Evolutionary conservation across 35 echinoderm and acorn worm species (phyloP).

Genomic region (Ophioderma brevispina): DNA sequence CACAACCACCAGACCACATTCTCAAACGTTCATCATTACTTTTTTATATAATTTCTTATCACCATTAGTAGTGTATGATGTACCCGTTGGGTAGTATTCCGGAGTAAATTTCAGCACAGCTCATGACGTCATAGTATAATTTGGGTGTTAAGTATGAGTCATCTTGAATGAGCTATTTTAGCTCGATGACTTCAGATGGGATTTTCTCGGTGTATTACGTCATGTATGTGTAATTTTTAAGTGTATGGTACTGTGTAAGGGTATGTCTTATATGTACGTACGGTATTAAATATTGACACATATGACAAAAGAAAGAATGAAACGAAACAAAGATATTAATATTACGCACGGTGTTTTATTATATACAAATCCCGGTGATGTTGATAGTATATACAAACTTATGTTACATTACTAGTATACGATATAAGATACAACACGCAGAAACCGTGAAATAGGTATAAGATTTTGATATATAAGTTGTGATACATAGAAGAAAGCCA

Average conservation of each 20-base stretch:
- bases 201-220: constrained; percentile 9
- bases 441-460: neutral
- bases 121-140: neutral
- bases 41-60: too few species aligned
- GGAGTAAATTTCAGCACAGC: neutral
- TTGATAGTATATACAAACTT: neutral
- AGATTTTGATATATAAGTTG: too few species aligned
- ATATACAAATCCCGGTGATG: neutral
- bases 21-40: too few species aligned
- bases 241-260: neutral
- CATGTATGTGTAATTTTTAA: neutral
- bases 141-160: neutral
- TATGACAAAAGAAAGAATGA: neutral
- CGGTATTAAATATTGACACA: neutral
- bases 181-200: constrained; percentile 1
- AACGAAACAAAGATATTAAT: neutral
- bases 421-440: neutral
- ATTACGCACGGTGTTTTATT: constrained; percentile 7
- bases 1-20: too few species aligned
- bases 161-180: neutral
- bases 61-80: too few species aligned
- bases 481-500: too few species aligned
- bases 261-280: neutral
- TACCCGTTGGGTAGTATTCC: neutral
- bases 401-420: neutral